Conservation (phyloP, 2,113 vertebrate species). For the Smithornis capensis region DNA sequence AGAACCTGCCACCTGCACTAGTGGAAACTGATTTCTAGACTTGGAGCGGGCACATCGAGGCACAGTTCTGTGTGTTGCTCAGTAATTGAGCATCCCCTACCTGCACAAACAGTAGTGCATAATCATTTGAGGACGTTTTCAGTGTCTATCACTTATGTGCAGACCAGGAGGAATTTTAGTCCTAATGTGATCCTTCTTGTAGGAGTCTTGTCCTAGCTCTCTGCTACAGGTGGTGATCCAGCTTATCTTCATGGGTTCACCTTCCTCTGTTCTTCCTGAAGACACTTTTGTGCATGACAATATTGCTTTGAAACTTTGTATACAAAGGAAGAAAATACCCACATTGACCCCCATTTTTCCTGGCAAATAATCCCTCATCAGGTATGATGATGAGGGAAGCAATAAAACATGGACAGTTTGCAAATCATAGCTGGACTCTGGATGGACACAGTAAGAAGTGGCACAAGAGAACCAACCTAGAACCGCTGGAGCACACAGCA, state of each 20-base stretch:
- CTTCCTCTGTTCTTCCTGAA: neutral
- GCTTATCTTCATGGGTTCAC: neutral
- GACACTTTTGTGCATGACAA: neutral
- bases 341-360: neutral
- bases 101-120: fast-evolving
- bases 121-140: neutral
- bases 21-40: neutral
- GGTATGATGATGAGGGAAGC: neutral
- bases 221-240: neutral
- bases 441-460: neutral
- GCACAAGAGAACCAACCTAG: neutral
- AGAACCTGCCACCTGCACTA: neutral
- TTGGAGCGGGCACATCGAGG: neutral
- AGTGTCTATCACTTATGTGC: neutral
- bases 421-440: neutral
- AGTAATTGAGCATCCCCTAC: neutral
- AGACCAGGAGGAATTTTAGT: neutral
- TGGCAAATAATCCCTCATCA: neutral
- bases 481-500: neutral
- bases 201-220: neutral
- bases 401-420: neutral
- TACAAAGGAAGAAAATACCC: neutral
- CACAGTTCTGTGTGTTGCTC: neutral
- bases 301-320: neutral
- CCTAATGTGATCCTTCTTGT: neutral